Evolutionary conservation across 2,888 invertebrate species (phyloP).

Genomic region (Phyllotreta cruciferae): DNA sequence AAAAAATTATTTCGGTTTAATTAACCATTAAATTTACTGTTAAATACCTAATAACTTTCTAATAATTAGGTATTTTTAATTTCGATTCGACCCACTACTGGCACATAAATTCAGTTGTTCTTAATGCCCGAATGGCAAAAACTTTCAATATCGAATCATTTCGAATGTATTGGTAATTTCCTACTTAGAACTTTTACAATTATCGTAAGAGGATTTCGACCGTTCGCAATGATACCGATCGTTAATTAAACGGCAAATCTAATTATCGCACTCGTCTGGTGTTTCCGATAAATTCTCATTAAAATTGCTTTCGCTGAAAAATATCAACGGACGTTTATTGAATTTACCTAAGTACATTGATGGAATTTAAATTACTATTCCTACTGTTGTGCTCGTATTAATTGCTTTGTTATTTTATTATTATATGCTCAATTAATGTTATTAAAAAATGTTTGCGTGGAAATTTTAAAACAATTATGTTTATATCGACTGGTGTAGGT

Average conservation of each 20-base stretch:
- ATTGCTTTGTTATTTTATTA: no score
- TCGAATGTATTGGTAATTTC: conserved; percentile 17
- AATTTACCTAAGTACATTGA: no score
- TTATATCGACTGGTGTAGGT: no score
- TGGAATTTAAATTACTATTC: no score
- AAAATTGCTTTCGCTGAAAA: neutral
- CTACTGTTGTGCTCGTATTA: no score
- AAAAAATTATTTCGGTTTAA: neutral
- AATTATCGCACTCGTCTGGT: conserved; percentile 11
- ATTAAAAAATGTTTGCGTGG: no score
- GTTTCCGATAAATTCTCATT: conserved; percentile 5
- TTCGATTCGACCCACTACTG: neutral
- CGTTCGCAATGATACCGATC: conserved; percentile 8
- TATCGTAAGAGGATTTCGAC: conserved; percentile 17
- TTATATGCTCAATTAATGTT: no score
- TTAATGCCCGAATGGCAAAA: neutral
- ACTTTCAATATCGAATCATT: conserved; percentile 12
- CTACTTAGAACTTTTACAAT: conserved; percentile 15
- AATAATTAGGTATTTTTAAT: no score
- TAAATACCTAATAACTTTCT: no score
- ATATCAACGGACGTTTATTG: no score
- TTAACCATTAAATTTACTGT: no score
- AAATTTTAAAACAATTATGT: no score
- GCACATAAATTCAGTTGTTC: neutral
- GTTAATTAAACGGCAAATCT: conserved; percentile 13